A percentile compares a stretch with the other conserved stretches of the same genome.
phyloP scores from a whole-genome alignment of 2,797 vertebrate species.

The Furcifer pardalis region DNA sequence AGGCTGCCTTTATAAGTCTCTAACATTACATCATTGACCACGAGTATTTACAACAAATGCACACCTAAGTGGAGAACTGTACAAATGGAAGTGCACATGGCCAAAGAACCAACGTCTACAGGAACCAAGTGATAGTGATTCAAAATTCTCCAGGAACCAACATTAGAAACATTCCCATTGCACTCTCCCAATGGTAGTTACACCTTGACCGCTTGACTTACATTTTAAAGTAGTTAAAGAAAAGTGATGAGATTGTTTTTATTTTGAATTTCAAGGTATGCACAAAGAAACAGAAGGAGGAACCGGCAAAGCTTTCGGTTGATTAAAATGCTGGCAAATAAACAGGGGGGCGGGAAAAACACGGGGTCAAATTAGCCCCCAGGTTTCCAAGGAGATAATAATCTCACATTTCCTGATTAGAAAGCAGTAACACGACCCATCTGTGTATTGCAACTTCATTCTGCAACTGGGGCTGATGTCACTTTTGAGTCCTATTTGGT shows the following conservation, averaged over 20 bases:
- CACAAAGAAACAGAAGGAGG: slow-evolving; percentile 6
- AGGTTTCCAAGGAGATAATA: slow-evolving; percentile 36
- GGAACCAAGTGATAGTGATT: slow-evolving; percentile 57
- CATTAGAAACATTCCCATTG: slow-evolving; percentile 44
- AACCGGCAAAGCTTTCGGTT: slow-evolving; percentile 14
- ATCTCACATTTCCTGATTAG: slow-evolving; percentile 29
- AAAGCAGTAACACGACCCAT: slow-evolving; percentile 31
- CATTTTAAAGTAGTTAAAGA: slow-evolving; percentile 37
- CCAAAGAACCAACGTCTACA: slow-evolving; percentile 60
- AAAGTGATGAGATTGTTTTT: slow-evolving; percentile 34
- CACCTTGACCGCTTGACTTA: slow-evolving; percentile 37
- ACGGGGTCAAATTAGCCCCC: slow-evolving; percentile 10
- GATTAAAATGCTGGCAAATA: slow-evolving; percentile 31
- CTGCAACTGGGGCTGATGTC: slow-evolving; percentile 35
- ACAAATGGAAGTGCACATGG: slow-evolving; percentile 63
- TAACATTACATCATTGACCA: slow-evolving; percentile 60
- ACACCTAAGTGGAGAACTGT: slow-evolving; percentile 55
- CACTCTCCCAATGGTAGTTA: slow-evolving; percentile 31
- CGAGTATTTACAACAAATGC: slow-evolving; percentile 72
- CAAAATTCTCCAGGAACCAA: slow-evolving; percentile 58
- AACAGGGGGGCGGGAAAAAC: slow-evolving; percentile 33
- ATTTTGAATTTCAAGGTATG: slow-evolving; percentile 6
- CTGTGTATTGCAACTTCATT: slow-evolving; percentile 14
- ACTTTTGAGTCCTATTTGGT: slow-evolving; percentile 34
- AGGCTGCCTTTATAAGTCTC: slow-evolving; percentile 60